phyloP scores from a whole-genome alignment of 2,797 vertebrate species.

The Chlorospingus flavigularis region DNA sequence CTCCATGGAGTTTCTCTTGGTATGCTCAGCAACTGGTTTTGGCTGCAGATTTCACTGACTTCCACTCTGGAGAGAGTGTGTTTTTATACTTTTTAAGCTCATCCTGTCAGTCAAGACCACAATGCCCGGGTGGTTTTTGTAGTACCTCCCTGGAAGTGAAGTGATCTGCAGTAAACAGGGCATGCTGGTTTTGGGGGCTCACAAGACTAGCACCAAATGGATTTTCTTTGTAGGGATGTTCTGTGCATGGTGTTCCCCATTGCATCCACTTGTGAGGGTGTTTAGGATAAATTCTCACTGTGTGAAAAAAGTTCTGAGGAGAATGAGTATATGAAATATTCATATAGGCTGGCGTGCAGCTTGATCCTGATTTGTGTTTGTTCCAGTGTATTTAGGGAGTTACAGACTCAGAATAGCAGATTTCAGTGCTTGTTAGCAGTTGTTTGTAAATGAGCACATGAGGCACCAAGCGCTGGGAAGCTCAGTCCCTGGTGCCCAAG shows the following conservation, averaged over 20 bases:
- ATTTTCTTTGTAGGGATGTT: neutral
- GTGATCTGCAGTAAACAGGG: neutral
- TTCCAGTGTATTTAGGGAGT: neutral
- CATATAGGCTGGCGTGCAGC: neutral
- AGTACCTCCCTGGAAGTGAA: neutral
- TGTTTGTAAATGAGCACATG: neutral
- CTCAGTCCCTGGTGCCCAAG: neutral
- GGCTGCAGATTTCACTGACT: neutral
- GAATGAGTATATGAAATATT: neutral
- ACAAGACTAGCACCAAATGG: neutral
- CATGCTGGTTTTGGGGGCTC: neutral
- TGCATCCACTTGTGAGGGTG: neutral
- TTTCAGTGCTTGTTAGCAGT: neutral
- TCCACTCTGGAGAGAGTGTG: neutral
- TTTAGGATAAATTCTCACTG: neutral
- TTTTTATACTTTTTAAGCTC: neutral
- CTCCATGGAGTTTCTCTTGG: neutral
- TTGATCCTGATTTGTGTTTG: neutral
- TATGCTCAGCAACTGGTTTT: accelerated
- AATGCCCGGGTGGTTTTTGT: neutral
- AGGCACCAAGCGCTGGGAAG: neutral
- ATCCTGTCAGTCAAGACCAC: neutral
- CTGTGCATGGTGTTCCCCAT: neutral
- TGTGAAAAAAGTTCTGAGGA: neutral
- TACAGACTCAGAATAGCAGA: neutral